These are phyloP conservation scores for Dichetophora obliterata DNA, from an alignment of 2,888 invertebrate genomes.

Conservation along the genomic window DNA sequence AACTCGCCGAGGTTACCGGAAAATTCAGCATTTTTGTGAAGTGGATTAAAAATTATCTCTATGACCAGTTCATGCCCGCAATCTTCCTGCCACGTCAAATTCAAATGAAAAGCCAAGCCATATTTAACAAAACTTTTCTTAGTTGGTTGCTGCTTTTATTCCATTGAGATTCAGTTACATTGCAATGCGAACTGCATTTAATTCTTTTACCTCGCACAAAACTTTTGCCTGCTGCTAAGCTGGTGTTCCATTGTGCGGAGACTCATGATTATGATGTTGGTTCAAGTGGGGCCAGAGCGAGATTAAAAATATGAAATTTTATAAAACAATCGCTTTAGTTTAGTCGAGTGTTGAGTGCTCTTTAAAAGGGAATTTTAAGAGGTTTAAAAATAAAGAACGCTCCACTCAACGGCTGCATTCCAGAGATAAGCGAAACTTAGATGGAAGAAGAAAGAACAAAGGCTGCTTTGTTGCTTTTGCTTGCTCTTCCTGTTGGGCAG, in stretches of 20 bases:
- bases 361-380: not conserved
- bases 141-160: too few species aligned
- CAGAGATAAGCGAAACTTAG: slow-evolving; percentile 15
- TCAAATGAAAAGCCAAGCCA: too few species aligned
- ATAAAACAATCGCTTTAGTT: not conserved
- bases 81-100: too few species aligned
- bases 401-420: not conserved
- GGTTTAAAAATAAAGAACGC: not conserved
- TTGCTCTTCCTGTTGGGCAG: not conserved
- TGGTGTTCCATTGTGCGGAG: not conserved
- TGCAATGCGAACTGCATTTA: not conserved
- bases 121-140: too few species aligned
- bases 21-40: too few species aligned
- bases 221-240: not conserved
- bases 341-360: not conserved
- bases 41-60: too few species aligned
- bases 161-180: too few species aligned
- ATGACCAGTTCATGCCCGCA: too few species aligned
- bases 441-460: slow-evolving; percentile 2
- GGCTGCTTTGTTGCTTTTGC: not conserved
- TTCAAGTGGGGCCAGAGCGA: not conserved
- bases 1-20: too few species aligned
- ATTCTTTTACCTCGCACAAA: not conserved
- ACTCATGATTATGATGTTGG: too few species aligned
- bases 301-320: not conserved